phyloP scores from a whole-genome alignment of 1,140 invertebrate species.

The Cepaea nemoralis region DNA sequence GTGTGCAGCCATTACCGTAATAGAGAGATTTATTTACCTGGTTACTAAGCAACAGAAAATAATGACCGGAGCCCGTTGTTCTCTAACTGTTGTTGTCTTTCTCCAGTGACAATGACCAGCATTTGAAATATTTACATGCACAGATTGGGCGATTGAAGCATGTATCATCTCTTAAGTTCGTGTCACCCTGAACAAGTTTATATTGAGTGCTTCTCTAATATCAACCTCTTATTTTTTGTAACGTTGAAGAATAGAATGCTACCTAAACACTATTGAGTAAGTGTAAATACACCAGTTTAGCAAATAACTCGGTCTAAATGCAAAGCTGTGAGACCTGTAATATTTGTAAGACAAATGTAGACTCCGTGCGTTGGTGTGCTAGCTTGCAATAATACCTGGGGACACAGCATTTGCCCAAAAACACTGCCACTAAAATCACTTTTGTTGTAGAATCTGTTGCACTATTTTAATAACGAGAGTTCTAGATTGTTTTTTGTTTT shows the following conservation, averaged over 20 bases:
- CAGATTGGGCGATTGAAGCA: background rate
- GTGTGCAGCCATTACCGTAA: constrained; percentile 30
- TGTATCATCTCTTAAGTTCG: background rate
- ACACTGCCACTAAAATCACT: too few relatives aligned
- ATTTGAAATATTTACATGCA: background rate
- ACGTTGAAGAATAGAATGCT: background rate
- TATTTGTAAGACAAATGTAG: background rate
- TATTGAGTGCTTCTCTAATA: background rate
- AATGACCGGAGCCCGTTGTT: constrained; percentile 18
- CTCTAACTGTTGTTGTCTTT: constrained; percentile 27
- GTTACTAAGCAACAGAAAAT: background rate
- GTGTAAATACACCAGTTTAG: background rate
- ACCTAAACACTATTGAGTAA: background rate
- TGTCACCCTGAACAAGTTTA: background rate
- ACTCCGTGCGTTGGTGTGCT: too few relatives aligned
- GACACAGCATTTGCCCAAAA: too few relatives aligned
- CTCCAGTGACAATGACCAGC: background rate
- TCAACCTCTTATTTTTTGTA: background rate
- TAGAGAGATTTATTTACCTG: constrained; percentile 26
- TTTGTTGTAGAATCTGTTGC: too few relatives aligned
- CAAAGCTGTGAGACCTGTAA: background rate
- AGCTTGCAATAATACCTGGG: too few relatives aligned
- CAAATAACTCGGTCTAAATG: background rate
- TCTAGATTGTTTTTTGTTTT: too few relatives aligned
- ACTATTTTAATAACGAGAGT: too few relatives aligned